Evolutionary conservation across 2,797 vertebrate species (phyloP).

Genomic region (Loris lydekkerianus): DNA sequence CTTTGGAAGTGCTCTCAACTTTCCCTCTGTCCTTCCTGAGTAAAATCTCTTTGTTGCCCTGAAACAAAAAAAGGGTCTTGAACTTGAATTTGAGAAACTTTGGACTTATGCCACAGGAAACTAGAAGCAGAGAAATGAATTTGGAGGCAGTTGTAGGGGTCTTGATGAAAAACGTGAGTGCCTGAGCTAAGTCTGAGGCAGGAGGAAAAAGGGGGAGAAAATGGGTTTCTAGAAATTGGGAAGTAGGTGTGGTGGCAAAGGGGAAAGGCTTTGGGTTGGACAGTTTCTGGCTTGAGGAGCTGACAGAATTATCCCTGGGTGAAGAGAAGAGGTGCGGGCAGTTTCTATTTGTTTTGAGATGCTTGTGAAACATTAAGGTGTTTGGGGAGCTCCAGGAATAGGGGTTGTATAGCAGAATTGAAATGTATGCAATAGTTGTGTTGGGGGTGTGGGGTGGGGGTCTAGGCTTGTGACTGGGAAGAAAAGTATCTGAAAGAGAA

Average conservation of each 20-base stretch:
- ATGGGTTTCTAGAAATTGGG: not conserved
- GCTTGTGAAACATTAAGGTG: not conserved
- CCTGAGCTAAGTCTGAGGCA: fast-evolving
- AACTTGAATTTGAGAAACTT: not conserved
- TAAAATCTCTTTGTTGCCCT: too few relatives aligned
- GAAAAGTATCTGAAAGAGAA: not conserved
- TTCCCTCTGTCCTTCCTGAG: too few relatives aligned
- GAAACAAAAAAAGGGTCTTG: too few relatives aligned
- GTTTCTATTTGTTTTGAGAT: not conserved
- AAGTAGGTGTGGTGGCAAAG: fast-evolving
- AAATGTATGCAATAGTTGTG: not conserved
- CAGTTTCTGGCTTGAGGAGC: not conserved
- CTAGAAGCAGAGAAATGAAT: not conserved
- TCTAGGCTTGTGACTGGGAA: not conserved
- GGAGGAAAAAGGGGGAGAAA: too few relatives aligned
- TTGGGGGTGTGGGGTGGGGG: fast-evolving
- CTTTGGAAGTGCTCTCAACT: too few relatives aligned
- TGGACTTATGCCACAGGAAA: not conserved
- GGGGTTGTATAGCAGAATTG: not conserved
- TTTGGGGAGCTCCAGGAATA: not conserved
- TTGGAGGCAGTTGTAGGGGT: too few relatives aligned
- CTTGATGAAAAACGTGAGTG: not conserved
- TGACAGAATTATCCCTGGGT: not conserved
- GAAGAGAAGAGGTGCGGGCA: not conserved
- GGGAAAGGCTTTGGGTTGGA: not conserved